Conservation (phyloP, 92 coral and sea anemone genomes). For the Phenganax marumi region DNA sequence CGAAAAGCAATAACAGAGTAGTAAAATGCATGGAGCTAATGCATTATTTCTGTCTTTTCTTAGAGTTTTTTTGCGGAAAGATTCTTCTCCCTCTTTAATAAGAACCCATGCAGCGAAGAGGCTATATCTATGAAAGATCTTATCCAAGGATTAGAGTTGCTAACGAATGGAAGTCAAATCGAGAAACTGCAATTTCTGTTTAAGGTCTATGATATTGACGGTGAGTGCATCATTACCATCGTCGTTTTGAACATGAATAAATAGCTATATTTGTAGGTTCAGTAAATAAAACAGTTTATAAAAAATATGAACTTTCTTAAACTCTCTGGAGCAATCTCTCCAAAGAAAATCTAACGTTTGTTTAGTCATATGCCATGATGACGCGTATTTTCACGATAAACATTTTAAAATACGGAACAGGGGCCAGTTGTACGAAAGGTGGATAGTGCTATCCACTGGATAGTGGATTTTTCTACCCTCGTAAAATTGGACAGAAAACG, state of each 20-base stretch:
- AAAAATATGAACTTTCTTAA: too few relatives aligned
- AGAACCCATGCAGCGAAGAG: not conserved
- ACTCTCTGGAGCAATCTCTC: too few relatives aligned
- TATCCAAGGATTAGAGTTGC: conserved; percentile 29
- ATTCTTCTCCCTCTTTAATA: conserved; percentile 25
- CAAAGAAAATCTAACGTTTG: too few relatives aligned
- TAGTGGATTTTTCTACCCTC: too few relatives aligned
- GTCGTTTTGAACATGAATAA: not conserved
- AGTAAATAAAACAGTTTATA: not conserved
- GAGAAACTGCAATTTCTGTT: conserved; percentile 32
- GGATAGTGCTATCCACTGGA: too few relatives aligned
- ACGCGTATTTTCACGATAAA: too few relatives aligned
- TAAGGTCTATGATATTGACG: conserved; percentile 39
- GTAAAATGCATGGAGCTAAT: too few relatives aligned
- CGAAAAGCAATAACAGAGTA: not conserved
- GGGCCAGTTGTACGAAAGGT: too few relatives aligned
- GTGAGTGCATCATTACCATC: not conserved
- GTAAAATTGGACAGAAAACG: too few relatives aligned
- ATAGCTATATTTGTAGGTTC: not conserved
- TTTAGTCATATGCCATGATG: too few relatives aligned
- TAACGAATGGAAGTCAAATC: conserved; percentile 44
- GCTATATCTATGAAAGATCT: conserved; percentile 36
- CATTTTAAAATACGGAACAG: too few relatives aligned
- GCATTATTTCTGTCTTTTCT: not conserved
- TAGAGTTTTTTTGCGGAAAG: conserved; percentile 35